Base-by-base conservation (phyloP, 2,113 vertebrate species). In the Octodon degus region DNA sequence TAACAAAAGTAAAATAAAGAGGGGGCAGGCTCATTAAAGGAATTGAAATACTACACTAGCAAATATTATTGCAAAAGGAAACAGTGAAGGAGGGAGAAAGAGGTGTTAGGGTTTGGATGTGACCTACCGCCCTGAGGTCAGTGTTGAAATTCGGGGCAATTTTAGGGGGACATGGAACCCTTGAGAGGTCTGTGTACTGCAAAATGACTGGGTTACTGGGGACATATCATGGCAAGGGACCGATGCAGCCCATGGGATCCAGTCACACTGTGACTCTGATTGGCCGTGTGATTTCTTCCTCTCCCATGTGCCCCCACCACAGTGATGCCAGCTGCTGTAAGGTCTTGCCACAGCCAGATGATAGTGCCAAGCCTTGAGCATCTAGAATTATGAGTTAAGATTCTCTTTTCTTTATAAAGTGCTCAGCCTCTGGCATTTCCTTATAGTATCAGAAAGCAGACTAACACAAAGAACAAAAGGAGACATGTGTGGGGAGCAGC, bases 11-110 rank as follows among this genome's bases (percentile, higher is more conserved):
- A 3, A 37, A 9, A 55, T 86, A 92, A 85, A 67, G 70, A 3
- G 79, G 1, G 14, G 22, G 22, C 7, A 83, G 47, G 37, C 20
- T 82, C 43, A 74, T 67, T 32, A n/a, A 81, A 50, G 20, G 60
- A 91, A 83, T 70, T 67, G 40, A 85, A 91, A 32, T 74, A 40
- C 8, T 86, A 19, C 0, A 60, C 20, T 55, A 63, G 62, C 79
- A 86, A 93, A 93, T 76, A 68, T 94, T 67, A 68, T 40, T 62
- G 32, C 40, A 47, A 74, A 74, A 89, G 24, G 58, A 67, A 50
- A 47, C 1, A 17, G 27, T 4, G 37, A 17, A 76, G 50, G 43
- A 50, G 1, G 32, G 32, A 7, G 34, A n/a, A 34, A 20, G 67
- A n/a, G 67, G 68, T n/a, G 3, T 32, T 25, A 0, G 25, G 30